Base-by-base conservation (phyloP, 2,888 invertebrate species). In the Acleris sparsana region DNA sequence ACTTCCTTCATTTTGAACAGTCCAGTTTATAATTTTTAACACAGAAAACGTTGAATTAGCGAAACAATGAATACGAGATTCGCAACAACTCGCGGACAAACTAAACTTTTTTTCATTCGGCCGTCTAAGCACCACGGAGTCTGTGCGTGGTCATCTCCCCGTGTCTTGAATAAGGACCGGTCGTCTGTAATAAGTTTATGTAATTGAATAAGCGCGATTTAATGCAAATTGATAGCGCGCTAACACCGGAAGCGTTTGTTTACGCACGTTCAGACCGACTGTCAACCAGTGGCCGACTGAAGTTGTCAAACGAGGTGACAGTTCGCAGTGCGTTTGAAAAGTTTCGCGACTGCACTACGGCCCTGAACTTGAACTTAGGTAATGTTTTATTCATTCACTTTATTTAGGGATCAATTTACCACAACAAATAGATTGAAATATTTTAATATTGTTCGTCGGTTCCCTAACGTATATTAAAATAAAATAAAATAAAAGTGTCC, bases 181-280 rank as follows among this genome's bases (percentile, higher is more conserved):
- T 79, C 78, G 75, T 77, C 74, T 78, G 72, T 82, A 83, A 82
- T 84, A 85, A 81, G 80, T 85, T 86, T 85, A 78, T 86, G 79
- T 88, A 89, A 89, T 88, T 90, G 87, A 90, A 86, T 87, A 88
- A 88, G 85, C 80, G 83, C 81, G 86, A 89, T 87, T 87, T 82
- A 81, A 84, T 85, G 83, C 85, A 86, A 90, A 88, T 89, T 87
- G 85, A 78, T 79, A 77, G 80, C 75, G 78, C 79, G 81, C 79
- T 76, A 80, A 76, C 78, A 67, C 69, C 75, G 78, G 78, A 81
- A 80, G 75, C 70, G 62, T 73, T 73, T 70, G 63, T 73, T 73
- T 70, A 74, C 78, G 75, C 80, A 86, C 91, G 89, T 89, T 85
- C 82, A 80, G 78, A 76, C 82, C 69, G 80, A 73, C 82, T 79